Base-by-base conservation (phyloP, 2,888 invertebrate genomes). In the Plebejus anna region DNA sequence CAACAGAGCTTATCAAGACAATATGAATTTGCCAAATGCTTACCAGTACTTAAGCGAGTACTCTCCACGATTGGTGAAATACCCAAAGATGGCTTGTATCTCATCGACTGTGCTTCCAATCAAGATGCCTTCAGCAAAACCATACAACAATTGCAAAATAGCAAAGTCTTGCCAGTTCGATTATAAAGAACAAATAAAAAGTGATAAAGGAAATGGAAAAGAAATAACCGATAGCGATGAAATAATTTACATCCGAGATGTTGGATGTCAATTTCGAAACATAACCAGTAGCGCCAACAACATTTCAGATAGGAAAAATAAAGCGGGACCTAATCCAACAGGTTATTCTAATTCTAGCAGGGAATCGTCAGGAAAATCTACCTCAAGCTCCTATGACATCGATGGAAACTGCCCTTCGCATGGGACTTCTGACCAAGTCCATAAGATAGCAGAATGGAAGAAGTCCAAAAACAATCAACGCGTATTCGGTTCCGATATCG, bases 241-340 rank as follows among this genome's bases (percentile, higher is more conserved):
- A 1, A 83, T 92, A 16, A 82, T 92, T 79, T 92, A 87, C 78
- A 89, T 93, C 57, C 88, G 92, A 82, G 92, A 93, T 79, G 92
- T 92, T 9, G 92, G 92, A 6, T 93, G 92, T 80, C 93, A 93
- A 79, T 92, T 91, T 79, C 82, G 85, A 79, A 85, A 84, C 77
- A 89, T 87, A 81, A 82, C 51, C 16, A 80, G 78, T 78, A 82
- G 83, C 2, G 84, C 83, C 86, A 47, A 16, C 83, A 38, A 76
- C 84, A 42, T 84, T 83, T 73, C 82, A 84, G 6, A 88, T 87
- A 81, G 80, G 80, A 66, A 28, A 66, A 36, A 16, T 66, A 36
- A 36, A 16, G 16, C 4, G 13, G 0, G 32, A 32, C 36, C 11
- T 1, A 16, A 66, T 36, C 28, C 61, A 28, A 13, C 66, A 66